These are phyloP conservation scores for Apaloderma vittatum DNA, from an alignment of 2,113 vertebrate species.

Conservation along the genomic window DNA sequence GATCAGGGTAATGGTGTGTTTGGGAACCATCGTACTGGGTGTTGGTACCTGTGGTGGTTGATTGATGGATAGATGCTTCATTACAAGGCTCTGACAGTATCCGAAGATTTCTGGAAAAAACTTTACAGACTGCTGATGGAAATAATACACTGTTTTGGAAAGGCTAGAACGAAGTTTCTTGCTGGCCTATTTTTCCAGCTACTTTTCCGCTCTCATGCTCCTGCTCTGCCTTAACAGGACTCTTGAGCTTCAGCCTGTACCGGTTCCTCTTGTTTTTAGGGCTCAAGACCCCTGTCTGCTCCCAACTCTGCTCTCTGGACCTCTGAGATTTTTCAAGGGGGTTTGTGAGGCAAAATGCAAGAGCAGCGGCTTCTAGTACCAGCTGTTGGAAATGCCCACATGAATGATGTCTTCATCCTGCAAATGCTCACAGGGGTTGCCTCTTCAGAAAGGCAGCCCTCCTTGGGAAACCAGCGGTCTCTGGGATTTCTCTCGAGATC, in stretches of 20 bases:
- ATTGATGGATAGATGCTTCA: background rate
- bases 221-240: background rate
- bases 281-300: background rate
- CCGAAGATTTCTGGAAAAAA: background rate
- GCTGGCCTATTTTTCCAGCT: constrained; percentile 11
- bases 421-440: background rate
- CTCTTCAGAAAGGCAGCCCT: background rate
- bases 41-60: background rate
- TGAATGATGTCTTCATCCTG: background rate
- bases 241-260: background rate
- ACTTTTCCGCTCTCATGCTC: background rate
- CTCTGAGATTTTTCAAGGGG: background rate
- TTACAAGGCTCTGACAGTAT: background rate
- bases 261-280: background rate
- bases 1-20: background rate
- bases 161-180: constrained; percentile 18
- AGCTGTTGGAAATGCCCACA: accelerated
- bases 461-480: background rate
- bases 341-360: background rate
- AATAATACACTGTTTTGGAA: constrained; percentile 32
- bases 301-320: background rate
- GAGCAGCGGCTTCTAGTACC: background rate
- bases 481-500: background rate
- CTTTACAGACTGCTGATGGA: background rate
- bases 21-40: background rate